Base-by-base conservation (phyloP, 2,888 invertebrate species). In the Chorisops tibialis region DNA sequence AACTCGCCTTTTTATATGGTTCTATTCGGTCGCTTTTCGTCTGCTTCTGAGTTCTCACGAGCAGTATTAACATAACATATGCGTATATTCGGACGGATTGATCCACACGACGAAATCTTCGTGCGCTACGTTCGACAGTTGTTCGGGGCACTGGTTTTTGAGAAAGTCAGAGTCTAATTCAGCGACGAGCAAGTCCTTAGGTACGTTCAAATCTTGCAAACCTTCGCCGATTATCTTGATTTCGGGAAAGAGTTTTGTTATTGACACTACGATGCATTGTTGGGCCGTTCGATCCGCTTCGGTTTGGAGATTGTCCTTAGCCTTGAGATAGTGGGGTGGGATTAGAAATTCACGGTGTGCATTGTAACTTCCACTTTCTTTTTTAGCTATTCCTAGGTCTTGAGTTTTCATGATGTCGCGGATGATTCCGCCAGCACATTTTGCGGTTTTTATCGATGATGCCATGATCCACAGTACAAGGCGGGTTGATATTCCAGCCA, bases 41-140 rank as follows among this genome's bases (percentile, higher is more conserved):
- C n/a, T n/a, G n/a, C n/a, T n/a, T n/a, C n/a, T n/a, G n/a, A n/a
- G n/a, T n/a, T n/a, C n/a, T n/a, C n/a, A n/a, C n/a, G n/a, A n/a
- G n/a, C n/a, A n/a, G n/a, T n/a, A n/a, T n/a, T n/a, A n/a, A n/a
- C n/a, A n/a, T n/a, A n/a, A n/a, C n/a, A n/a, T n/a, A n/a, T 96
- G 91, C 19, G 99, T 99, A 38, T 99, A 99, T 83, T 99, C 99
- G 7, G 99, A 80, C 1, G 99, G 99, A 81, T 99, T 99, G 1
- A 99, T 96, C 98, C 98, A 97, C 19, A 97, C 84, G 11, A 94
- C 93, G 67, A 96, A 85, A 72, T 97, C 94, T 69, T 93, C 88
- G 65, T 89, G 89, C 65, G 83, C 82, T 2, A 87, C 78, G 69
- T 83, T 75, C 62, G 79, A 74, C 54, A 89, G 82, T 56, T 87